Base-by-base conservation (phyloP, 2,113 vertebrate genomes). In the Ophiodon elongatus region DNA sequence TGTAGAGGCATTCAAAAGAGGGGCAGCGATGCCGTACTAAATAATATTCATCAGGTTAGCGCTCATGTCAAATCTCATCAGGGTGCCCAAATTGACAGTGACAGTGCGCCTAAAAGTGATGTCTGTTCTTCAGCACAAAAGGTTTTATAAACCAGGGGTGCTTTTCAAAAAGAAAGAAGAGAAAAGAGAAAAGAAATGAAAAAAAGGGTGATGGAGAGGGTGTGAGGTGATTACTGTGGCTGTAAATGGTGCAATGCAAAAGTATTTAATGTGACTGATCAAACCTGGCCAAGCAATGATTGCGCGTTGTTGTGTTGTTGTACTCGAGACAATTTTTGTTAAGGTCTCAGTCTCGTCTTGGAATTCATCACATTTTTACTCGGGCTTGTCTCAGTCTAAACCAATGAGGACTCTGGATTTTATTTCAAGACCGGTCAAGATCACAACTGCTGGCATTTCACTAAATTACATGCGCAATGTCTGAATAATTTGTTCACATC, bases 41-140 rank as follows among this genome's bases (percentile, higher is more conserved):
- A 45, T 39, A 69, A 45, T 29, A 57, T 67, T 33, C 25, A 59
- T 73, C 63, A 50, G 69, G 57, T 63, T 50, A 41, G 33, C 8
- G 13, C 33, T 65, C 57, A 56, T 54, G 4, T 82, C 31, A 27
- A 15, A 56, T 43, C 9, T 66, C 39, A 85, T 73, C 6, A 67
- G 13, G 37, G 1, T 47, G 52, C 64, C 31, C 2, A 25, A 4
- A 66, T 19, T 29, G 65, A 23, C 27, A 56, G 33, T 56, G 54
- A 57, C 11, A 57, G 33, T 70, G 54, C 33, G 15, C 62, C 10
- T 70, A 50, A 57, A 57, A 35, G 54, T 14, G 4, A 62, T 62
- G 8, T 56, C 54, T 56, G 54, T 9, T 56, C 54, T 56, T 62
- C 29, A 19, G 59, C 29, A 62, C 31, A 3, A 33, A 62, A 10